A percentile compares a stretch with the other conserved stretches of the same genome.
phyloP scores from a whole-genome alignment of 2,797 vertebrate species.

The Lagorchestes hirsutus region DNA sequence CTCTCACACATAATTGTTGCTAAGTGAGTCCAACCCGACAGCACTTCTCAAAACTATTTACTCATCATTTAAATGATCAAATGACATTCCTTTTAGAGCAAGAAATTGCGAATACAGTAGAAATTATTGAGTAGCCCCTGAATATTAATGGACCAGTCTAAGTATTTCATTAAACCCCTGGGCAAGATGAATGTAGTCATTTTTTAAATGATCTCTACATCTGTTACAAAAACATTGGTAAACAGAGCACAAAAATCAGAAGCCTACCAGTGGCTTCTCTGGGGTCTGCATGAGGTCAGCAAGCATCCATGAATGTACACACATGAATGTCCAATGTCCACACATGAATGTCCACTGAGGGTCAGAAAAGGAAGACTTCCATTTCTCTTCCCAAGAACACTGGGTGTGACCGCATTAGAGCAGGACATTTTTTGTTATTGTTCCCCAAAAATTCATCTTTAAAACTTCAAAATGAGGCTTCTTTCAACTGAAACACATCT shows the following conservation, averaged over 20 bases:
- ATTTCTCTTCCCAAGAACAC: slow-evolving; percentile 82
- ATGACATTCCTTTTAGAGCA: slow-evolving; percentile 78
- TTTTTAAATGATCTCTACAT: slow-evolving; percentile 60
- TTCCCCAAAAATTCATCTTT: slow-evolving; percentile 62
- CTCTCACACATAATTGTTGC: slow-evolving; percentile 91
- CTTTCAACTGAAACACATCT: slow-evolving; percentile 15
- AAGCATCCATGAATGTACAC: slow-evolving; percentile 66
- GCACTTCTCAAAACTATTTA: slow-evolving; percentile 74
- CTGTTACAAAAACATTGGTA: slow-evolving; percentile 61
- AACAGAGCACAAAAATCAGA: slow-evolving; percentile 60
- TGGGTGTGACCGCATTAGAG: slow-evolving; percentile 70
- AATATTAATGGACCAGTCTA: slow-evolving; percentile 71
- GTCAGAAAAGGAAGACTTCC: slow-evolving; percentile 79
- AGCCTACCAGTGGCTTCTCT: slow-evolving; percentile 53
- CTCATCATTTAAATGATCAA: slow-evolving; percentile 71
- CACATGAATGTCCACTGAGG: slow-evolving; percentile 71
- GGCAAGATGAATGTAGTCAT: slow-evolving; percentile 69
- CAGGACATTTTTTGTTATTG: slow-evolving; percentile 64
- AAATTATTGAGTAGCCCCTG: slow-evolving; percentile 60
- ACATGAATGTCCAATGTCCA: slow-evolving; percentile 52
- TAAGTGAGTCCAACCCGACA: slow-evolving; percentile 86
- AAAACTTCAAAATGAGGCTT: slow-evolving; percentile 63
- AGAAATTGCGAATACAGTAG: slow-evolving; percentile 74
- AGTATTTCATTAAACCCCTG: slow-evolving; percentile 74
- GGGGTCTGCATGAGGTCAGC: slow-evolving; percentile 38